Conservation (phyloP, 1,140 invertebrate genomes). For the Hydropsyche tenuis region DNA sequence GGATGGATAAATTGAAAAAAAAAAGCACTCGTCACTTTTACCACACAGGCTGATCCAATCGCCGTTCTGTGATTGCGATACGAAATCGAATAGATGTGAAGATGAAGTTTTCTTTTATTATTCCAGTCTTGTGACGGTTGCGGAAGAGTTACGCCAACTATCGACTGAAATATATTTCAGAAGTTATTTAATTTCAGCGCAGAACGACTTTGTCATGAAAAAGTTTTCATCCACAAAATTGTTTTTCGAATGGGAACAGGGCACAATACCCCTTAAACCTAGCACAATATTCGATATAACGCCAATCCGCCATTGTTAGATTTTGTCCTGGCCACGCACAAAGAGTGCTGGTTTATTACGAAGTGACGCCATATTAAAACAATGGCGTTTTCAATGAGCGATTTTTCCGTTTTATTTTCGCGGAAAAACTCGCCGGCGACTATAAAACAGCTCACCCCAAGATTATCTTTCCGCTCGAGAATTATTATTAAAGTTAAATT, state of each 20-base stretch:
- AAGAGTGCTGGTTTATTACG: not conserved
- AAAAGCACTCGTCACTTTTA: no score
- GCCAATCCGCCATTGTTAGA: not conserved
- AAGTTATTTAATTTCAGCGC: conserved; percentile 21
- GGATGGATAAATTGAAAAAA: no score
- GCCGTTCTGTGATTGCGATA: no score
- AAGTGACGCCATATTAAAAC: not conserved
- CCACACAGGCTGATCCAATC: no score
- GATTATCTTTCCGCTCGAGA: not conserved
- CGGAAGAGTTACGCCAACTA: not conserved
- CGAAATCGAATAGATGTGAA: no score
- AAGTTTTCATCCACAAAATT: conserved; percentile 12
- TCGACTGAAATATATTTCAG: conserved; percentile 14
- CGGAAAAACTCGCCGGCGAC: not conserved
- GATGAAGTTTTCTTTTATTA: conserved; percentile 9
- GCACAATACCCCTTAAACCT: not conserved
- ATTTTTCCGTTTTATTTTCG: not conserved
- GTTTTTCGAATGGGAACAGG: not conserved
- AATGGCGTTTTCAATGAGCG: not conserved
- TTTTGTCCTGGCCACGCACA: not conserved
- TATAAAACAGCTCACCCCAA: conserved; percentile 1
- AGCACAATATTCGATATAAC: not conserved
- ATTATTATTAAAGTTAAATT: conserved; percentile 27
- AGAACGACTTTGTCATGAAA: conserved; percentile 18
- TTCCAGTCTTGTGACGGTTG: not conserved